These are phyloP conservation scores for Cuniculus paca DNA, from an alignment of 2,797 vertebrate species.

Conservation along the genomic window DNA sequence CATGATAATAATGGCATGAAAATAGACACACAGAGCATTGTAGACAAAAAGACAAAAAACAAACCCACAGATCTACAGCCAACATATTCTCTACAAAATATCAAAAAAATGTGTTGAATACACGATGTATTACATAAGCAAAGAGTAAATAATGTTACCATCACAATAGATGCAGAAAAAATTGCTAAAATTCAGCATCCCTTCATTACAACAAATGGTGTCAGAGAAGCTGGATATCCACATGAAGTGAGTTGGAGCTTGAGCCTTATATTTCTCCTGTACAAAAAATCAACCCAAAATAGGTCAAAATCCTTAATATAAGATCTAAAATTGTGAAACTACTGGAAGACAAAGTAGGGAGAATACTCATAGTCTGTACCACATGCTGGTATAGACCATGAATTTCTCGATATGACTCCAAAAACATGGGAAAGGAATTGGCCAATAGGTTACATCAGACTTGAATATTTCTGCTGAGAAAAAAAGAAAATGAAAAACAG, in stretches of 20 bases:
- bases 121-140: not conserved
- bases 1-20: not conserved
- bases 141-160: not conserved
- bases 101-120: not conserved
- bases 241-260: not conserved
- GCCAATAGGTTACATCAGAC: not conserved
- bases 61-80: not conserved
- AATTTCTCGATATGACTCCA: not conserved
- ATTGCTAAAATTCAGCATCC: not conserved
- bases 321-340: not conserved
- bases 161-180: not conserved
- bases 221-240: not conserved
- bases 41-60: not conserved
- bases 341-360: not conserved
- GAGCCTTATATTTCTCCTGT: not conserved
- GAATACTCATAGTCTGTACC: too few species aligned
- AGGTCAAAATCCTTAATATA: not conserved
- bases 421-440: not conserved
- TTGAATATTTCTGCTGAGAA: not conserved
- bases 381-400: not conserved
- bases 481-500: not conserved
- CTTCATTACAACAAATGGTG: not conserved
- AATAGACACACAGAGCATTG: not conserved
- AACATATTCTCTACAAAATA: not conserved
- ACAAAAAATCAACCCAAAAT: not conserved